These are phyloP conservation scores for Paelopatides confundens DNA, from an alignment of 53 echinoderm and acorn worm species.

Conservation along the genomic window DNA sequence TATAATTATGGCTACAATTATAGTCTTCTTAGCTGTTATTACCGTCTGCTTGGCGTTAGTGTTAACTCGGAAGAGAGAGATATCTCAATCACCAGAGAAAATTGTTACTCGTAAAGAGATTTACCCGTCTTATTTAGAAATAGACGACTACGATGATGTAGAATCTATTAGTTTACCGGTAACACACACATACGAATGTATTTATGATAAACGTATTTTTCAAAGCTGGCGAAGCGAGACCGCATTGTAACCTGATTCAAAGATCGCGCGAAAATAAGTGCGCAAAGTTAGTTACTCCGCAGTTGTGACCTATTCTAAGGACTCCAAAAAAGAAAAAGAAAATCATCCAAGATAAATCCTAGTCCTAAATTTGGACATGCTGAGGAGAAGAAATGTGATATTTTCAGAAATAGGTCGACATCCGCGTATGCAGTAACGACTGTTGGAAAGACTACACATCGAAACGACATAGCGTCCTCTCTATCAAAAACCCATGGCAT, in stretches of 20 bases:
- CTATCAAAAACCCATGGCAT: too few relatives aligned
- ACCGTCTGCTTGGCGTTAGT: slow-evolving; percentile 30
- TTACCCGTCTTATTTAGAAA: not conserved
- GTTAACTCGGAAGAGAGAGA: not conserved
- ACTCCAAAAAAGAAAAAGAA: slow-evolving; percentile 5
- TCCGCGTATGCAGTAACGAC: slow-evolving; percentile 25
- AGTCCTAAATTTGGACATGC: not conserved
- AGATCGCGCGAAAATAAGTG: not conserved
- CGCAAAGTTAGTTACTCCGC: not conserved
- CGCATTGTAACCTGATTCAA: slow-evolving; percentile 20
- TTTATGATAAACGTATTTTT: slow-evolving; percentile 6
- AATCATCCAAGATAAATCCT: not conserved
- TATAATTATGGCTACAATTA: not conserved
- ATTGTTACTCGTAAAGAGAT: not conserved
- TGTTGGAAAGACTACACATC: not conserved
- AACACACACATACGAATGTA: too few relatives aligned
- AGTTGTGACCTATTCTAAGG: slow-evolving; percentile 11
- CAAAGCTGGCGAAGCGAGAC: not conserved
- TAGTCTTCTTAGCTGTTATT: not conserved
- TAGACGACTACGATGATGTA: not conserved
- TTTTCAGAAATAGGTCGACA: not conserved
- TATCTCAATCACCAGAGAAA: not conserved
- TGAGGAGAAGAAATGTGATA: not conserved
- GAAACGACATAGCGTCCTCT: slow-evolving; percentile 13
- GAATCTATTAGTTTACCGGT: too few relatives aligned